phyloP scores from a whole-genome alignment of 1,140 invertebrate genomes.

The Augochlora pura region DNA sequence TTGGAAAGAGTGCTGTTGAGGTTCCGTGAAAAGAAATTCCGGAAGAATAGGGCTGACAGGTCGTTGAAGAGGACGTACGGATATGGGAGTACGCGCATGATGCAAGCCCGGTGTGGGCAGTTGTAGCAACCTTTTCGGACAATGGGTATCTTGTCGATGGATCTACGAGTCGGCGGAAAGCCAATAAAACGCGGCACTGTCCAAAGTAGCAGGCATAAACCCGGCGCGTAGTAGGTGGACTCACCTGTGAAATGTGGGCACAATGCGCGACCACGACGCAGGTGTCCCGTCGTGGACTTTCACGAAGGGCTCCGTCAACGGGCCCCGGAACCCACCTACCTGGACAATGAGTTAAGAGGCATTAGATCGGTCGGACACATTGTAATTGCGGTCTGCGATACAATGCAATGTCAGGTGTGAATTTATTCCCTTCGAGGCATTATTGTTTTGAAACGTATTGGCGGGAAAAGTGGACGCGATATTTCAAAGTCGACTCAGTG shows the following conservation, averaged over 20 bases:
- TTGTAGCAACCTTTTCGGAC: too few species aligned
- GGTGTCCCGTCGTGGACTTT: conserved; percentile 32
- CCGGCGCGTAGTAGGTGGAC: conserved; percentile 32
- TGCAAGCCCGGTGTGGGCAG: too few species aligned
- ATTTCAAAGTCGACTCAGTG: too few species aligned
- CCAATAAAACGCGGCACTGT: conserved; percentile 34
- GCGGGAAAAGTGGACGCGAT: too few species aligned
- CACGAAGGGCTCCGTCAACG: conserved; percentile 4
- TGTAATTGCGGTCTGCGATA: conserved; percentile 27
- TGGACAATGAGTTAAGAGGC: conserved; percentile 38
- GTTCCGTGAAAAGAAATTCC: too few species aligned
- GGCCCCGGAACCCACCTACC: conserved; percentile 13
- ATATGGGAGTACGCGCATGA: too few species aligned
- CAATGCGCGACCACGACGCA: conserved; percentile 38
- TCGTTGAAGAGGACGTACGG: too few species aligned
- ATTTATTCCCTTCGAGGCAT: conserved; percentile 6
- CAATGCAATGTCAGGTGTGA: conserved; percentile 25
- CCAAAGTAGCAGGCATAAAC: conserved; percentile 25
- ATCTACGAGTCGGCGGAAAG: conserved; percentile 42
- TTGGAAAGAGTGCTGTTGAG: too few species aligned
- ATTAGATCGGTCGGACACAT: conserved; percentile 34
- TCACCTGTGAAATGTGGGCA: conserved; percentile 49
- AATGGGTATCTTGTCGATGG: conserved; percentile 29
- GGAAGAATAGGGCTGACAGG: too few species aligned
- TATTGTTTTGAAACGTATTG: too few species aligned